Evolutionary conservation across 2,797 vertebrate genomes (phyloP).

Genomic region (Danionella dracula): DNA sequence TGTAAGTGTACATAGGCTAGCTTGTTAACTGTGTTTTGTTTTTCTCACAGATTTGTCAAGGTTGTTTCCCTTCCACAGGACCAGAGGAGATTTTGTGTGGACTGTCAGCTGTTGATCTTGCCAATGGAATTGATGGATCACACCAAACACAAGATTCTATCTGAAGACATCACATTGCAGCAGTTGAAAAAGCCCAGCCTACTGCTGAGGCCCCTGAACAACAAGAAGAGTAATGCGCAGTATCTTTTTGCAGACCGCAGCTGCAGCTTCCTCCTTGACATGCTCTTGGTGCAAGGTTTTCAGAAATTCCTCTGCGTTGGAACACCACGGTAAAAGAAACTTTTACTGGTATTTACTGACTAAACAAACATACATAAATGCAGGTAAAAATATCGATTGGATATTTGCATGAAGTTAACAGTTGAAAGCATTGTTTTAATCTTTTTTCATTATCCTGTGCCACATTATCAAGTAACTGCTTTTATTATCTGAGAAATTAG

Average conservation of each 20-base stretch:
- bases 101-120: constrained; percentile 81
- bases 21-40: neutral
- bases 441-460: too few relatives aligned
- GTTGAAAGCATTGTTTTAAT: too few relatives aligned
- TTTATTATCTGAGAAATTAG: too few relatives aligned
- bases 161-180: constrained; percentile 55
- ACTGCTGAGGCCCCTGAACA: constrained; percentile 79
- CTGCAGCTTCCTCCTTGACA: constrained; percentile 78
- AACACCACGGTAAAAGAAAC: constrained; percentile 77
- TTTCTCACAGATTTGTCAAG: constrained; percentile 71
- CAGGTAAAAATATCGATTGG: too few relatives aligned
- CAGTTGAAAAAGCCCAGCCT: constrained; percentile 78
- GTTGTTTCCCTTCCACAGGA: constrained; percentile 66
- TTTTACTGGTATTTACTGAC: too few relatives aligned
- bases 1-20: neutral
- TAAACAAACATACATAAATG: too few relatives aligned
- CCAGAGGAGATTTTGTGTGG: constrained; percentile 79
- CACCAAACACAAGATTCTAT: constrained; percentile 57
- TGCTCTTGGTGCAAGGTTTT: constrained; percentile 73
- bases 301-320: constrained; percentile 85
- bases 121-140: constrained; percentile 71
- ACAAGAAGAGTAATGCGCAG: constrained; percentile 94
- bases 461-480: too few relatives aligned
- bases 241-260: constrained; percentile 90
- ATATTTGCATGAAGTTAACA: too few relatives aligned